phyloP scores from a whole-genome alignment of 2,888 invertebrate species.

The Ophion ventricosus region DNA sequence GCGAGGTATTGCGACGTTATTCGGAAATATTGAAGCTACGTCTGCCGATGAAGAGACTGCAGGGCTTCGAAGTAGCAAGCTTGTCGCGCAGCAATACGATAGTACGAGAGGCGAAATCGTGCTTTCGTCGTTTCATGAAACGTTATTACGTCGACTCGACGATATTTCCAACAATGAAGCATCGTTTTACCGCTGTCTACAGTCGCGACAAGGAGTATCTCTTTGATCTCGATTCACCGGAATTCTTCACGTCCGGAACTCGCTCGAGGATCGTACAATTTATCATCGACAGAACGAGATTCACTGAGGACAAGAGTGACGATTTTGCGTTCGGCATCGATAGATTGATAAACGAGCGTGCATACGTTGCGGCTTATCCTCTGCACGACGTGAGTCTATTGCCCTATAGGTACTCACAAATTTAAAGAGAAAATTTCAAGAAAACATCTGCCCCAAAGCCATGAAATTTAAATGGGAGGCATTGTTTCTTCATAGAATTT shows the following conservation, averaged over 20 bases:
- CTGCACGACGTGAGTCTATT: conserved; percentile 90
- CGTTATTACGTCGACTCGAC: conserved; percentile 88
- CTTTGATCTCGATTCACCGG: conserved; percentile 92
- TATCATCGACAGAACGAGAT: conserved; percentile 94
- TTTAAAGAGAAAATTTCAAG: conserved; percentile 16
- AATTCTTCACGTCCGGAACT: conserved; percentile 94
- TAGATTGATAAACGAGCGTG: conserved; percentile 89
- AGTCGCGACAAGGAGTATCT: conserved; percentile 96
- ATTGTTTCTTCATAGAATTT: conserved; percentile 14
- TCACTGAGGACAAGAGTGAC: conserved; percentile 87
- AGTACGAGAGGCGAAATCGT: conserved; percentile 85
- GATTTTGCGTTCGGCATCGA: conserved; percentile 93
- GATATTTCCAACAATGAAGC: conserved; percentile 90
- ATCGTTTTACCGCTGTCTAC: conserved; percentile 94
- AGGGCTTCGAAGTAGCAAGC: conserved; percentile 86
- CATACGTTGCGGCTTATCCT: conserved; percentile 93
- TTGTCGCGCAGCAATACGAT: conserved; percentile 85
- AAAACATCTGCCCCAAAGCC: background rate
- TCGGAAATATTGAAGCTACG: conserved; percentile 95
- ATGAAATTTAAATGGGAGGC: background rate
- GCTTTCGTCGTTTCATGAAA: conserved; percentile 85
- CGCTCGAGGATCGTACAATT: conserved; percentile 96
- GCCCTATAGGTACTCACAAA: background rate
- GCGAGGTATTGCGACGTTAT: conserved; percentile 92
- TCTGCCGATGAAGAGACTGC: conserved; percentile 96